Conservation (phyloP, 2,797 vertebrate species). For the Smutsia gigantea region DNA sequence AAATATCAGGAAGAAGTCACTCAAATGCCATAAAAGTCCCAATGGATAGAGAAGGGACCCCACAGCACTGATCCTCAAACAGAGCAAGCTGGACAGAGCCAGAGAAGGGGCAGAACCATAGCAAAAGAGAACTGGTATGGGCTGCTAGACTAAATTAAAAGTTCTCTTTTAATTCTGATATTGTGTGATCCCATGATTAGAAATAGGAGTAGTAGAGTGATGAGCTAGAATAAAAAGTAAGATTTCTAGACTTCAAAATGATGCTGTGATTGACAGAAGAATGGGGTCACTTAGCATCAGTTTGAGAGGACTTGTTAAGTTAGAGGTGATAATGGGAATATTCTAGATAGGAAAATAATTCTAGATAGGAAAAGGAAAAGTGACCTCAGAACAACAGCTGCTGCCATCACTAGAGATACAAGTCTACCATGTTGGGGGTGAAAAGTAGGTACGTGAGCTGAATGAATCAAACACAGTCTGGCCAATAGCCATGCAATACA, state of each 20-base stretch:
- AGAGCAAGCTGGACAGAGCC: not conserved
- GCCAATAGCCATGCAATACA: constrained; percentile 95
- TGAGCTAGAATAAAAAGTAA: not conserved
- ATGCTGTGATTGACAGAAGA: not conserved
- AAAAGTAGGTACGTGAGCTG: constrained; percentile 73
- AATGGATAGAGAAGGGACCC: not conserved
- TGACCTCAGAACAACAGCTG: too few relatives aligned
- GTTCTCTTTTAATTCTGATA: not conserved
- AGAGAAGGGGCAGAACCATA: not conserved
- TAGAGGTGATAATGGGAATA: not conserved
- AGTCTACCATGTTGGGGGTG: not conserved
- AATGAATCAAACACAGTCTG: constrained; percentile 95
- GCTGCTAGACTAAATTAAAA: not conserved
- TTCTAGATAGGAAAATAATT: not conserved
- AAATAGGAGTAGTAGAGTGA: not conserved
- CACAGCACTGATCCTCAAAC: not conserved
- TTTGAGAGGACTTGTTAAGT: not conserved
- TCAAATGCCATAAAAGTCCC: not conserved
- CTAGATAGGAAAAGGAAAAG: not conserved
- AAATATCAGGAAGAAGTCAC: not conserved
- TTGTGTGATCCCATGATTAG: not conserved
- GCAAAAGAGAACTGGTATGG: not conserved
- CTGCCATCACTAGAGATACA: not conserved
- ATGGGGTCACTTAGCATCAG: not conserved
- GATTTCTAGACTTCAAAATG: not conserved